These are phyloP conservation scores for Oryzias dopingdopingensis DNA, from an alignment of 2,797 vertebrate species.

Conservation along the genomic window DNA sequence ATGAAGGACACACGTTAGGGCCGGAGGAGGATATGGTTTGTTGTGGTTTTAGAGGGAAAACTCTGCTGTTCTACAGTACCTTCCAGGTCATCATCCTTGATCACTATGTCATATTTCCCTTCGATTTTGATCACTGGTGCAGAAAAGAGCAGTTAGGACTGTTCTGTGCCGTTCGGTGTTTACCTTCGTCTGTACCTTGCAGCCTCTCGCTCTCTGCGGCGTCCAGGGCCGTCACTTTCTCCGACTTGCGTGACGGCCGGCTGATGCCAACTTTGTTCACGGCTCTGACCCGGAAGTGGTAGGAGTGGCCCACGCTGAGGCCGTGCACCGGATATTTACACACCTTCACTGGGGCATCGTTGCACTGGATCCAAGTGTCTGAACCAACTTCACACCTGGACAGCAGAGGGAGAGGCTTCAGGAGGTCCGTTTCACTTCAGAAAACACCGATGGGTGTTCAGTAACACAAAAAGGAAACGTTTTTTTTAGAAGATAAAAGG, in stretches of 20 bases:
- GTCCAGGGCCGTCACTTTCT: constrained; percentile 86
- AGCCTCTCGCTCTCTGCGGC: constrained; percentile 80
- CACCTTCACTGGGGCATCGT: constrained; percentile 87
- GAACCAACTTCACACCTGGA: constrained; percentile 87
- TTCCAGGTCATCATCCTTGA: constrained; percentile 89
- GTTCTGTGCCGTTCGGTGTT: background rate
- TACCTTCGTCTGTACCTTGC: constrained; percentile 83
- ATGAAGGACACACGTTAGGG: constrained; percentile 25
- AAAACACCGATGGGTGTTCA: background rate
- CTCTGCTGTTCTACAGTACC: constrained; percentile 71
- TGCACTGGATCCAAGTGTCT: constrained; percentile 92
- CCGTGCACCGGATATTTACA: constrained; percentile 92
- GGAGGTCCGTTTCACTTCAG: background rate
- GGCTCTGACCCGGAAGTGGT: constrained; percentile 88
- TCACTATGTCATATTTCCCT: constrained; percentile 82
- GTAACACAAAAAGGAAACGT: background rate
- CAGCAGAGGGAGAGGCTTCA: background rate
- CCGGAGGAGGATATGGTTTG: constrained; percentile 3
- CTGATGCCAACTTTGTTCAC: constrained; percentile 91
- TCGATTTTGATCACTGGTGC: constrained; percentile 85
- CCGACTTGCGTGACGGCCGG: constrained; percentile 85
- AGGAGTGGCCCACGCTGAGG: constrained; percentile 82
- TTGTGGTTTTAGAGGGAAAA: constrained; percentile 11
- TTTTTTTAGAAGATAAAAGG: background rate
- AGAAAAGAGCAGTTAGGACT: constrained; percentile 42